Base-by-base conservation (phyloP, 2,113 vertebrate species). In the Ursus arctos region DNA sequence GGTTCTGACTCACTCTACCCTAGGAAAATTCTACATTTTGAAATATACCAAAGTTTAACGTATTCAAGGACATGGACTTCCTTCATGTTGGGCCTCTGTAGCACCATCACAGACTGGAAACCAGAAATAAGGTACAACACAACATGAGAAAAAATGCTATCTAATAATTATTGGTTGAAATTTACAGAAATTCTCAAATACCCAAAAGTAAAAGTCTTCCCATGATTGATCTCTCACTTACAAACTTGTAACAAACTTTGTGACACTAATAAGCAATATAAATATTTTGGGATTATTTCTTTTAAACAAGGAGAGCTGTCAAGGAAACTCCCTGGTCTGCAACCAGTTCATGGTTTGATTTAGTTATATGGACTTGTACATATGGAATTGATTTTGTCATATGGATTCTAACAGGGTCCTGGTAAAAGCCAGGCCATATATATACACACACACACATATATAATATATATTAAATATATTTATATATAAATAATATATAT, bases 161-260 rank as follows among this genome's bases (percentile, higher is more conserved):
- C 49, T 95, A 69, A 43, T 80, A 12, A 77, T 72, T 10, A 69
- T 3, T 24, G 2, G 47, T 26, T 74, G 1, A 55, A 67, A 47
- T 49, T 47, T 67, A 69, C 1, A 76, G n/a, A 63, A 69, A 83
- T 36, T n/a, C 8, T 47, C 43, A 6, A 15, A 51, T 12, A 31
- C 7, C 14, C 24, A 22, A 26, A 95, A 49, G 0, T 61, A 51
- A 88, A 72, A 69, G 3, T 28, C 14, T 61, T 63, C 16, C 5
- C 69, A 80, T 40, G 89, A 57, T 26, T 24, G 95, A 77, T 47
- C 84, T 84, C n/a, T 94, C 14, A 92, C 7, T 91, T 91, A 86
- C 36, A 72, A 67, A 87, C 33, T 74, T 96, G 43, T 36, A 95
- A 67, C 76, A 76, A 53, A 57, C 0, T 51, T 57, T 47, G 12